Evolutionary conservation across 2,797 vertebrate species (phyloP).

Genomic region (Acomys russatus): DNA sequence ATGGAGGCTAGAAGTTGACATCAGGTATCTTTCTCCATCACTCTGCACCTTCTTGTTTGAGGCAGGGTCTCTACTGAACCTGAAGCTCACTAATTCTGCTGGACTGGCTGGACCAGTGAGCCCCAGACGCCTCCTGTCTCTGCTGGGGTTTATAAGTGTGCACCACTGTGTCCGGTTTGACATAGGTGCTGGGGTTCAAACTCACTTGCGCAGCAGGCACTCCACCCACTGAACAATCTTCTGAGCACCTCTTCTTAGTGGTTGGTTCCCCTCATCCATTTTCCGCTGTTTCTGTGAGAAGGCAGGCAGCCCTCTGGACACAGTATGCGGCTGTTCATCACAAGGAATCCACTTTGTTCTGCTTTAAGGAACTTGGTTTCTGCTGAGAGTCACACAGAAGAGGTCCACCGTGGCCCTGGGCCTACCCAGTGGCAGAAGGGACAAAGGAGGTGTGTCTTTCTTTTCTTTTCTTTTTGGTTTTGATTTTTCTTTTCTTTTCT

Average conservation of each 20-base stretch:
- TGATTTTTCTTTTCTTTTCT: too few relatives aligned
- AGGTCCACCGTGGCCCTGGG: neutral
- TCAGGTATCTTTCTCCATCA: neutral
- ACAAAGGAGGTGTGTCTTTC: conserved; percentile 24
- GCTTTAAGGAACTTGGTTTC: conserved; percentile 33
- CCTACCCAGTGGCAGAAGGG: neutral
- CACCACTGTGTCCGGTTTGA: neutral
- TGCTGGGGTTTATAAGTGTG: neutral
- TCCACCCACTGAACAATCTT: neutral
- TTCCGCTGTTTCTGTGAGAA: conserved; percentile 25
- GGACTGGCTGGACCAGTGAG: neutral
- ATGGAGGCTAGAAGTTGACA: neutral
- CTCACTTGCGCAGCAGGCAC: neutral
- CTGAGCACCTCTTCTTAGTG: neutral
- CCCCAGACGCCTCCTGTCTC: neutral
- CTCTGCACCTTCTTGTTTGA: neutral
- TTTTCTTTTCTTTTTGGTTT: too few relatives aligned
- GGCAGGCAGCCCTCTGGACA: neutral
- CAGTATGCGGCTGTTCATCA: neutral
- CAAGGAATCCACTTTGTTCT: neutral
- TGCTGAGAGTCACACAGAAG: conserved; percentile 9
- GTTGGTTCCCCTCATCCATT: neutral
- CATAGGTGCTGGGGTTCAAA: neutral
- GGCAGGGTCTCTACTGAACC: neutral
- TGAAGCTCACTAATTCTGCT: neutral